Percentiles rank a stretch among this genome's conserved stretches.
These are phyloP conservation scores for Globia sparganii DNA, from an alignment of 2,888 invertebrate genomes.

Conservation along the genomic window DNA sequence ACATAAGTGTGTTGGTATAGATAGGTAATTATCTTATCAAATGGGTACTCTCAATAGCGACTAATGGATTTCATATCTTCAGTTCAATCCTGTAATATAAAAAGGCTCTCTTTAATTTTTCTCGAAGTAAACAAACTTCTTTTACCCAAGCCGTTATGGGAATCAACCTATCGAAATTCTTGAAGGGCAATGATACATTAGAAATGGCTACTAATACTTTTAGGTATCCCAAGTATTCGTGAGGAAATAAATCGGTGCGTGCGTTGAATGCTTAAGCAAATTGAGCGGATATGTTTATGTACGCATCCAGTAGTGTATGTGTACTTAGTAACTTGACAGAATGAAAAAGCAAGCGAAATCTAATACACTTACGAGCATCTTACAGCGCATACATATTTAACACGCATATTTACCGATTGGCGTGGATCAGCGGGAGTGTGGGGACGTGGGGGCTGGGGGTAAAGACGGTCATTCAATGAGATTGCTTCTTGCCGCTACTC, in stretches of 20 bases:
- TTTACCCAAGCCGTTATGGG: slow-evolving; percentile 18
- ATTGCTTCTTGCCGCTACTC: slow-evolving; percentile 91
- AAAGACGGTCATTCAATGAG: slow-evolving; percentile 91
- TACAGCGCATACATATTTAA: slow-evolving; percentile 90
- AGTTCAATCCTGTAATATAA: slow-evolving; percentile 33
- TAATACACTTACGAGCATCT: slow-evolving; percentile 90
- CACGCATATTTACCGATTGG: slow-evolving; percentile 91
- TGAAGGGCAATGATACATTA: slow-evolving; percentile 58
- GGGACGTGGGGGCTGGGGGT: slow-evolving; percentile 75
- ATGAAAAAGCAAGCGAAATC: slow-evolving; percentile 89
- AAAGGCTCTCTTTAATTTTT: slow-evolving; percentile 26
- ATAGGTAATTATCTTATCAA: slow-evolving; percentile 62
- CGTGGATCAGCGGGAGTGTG: slow-evolving; percentile 84
- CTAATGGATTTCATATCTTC: slow-evolving; percentile 59
- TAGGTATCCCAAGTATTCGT: slow-evolving; percentile 62
- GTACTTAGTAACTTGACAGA: slow-evolving; percentile 83
- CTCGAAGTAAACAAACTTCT: slow-evolving; percentile 31
- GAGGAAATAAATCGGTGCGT: slow-evolving; percentile 77
- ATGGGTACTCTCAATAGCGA: slow-evolving; percentile 51
- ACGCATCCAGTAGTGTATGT: slow-evolving; percentile 74
- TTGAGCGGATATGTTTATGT: slow-evolving; percentile 75
- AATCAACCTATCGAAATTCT: slow-evolving; percentile 48
- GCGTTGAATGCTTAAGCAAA: slow-evolving; percentile 79
- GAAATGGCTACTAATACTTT: slow-evolving; percentile 55
- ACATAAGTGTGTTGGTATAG: slow-evolving; percentile 70